Percentiles rank a stretch among this genome's conserved stretches.
These are phyloP conservation scores for Chaetops frenatus DNA, from an alignment of 2,113 vertebrate species.

Conservation along the genomic window DNA sequence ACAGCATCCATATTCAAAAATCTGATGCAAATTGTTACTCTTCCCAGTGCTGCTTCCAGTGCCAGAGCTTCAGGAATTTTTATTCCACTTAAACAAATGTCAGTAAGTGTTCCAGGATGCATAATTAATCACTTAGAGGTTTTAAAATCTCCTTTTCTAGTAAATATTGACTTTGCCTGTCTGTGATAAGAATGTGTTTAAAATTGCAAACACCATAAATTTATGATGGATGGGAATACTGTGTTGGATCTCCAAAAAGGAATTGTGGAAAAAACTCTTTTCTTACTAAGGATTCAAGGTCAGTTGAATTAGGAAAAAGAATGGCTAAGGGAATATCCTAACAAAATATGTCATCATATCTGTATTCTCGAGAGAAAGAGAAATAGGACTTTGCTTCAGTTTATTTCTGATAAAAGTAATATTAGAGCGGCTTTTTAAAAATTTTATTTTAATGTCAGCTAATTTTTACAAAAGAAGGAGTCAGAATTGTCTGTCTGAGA, in stretches of 20 bases:
- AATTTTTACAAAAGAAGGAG: neutral
- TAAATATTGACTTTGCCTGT: constrained; percentile 26
- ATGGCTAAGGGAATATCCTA: neutral
- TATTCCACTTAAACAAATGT: neutral
- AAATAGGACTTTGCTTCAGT: neutral
- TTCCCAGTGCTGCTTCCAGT: neutral
- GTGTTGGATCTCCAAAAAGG: neutral
- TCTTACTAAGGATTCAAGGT: neutral
- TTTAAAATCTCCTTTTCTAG: neutral
- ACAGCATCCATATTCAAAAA: neutral
- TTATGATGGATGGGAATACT: neutral
- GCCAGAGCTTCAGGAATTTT: neutral
- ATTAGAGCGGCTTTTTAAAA: neutral
- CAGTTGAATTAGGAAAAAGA: neutral
- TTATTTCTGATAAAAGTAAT: neutral
- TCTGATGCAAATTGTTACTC: neutral
- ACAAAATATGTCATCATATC: neutral
- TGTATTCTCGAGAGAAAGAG: neutral
- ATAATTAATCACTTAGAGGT: neutral
- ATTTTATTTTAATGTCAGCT: neutral
- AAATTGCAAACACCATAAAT: neutral
- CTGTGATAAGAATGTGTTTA: neutral
- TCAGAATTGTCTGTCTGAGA: neutral
- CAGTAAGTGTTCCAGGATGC: neutral
- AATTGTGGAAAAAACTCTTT: neutral